A percentile compares a stretch with the other conserved stretches of the same genome.
Evolutionary conservation across 2,888 invertebrate genomes (phyloP).

Genomic region (Tineola bisselliella): DNA sequence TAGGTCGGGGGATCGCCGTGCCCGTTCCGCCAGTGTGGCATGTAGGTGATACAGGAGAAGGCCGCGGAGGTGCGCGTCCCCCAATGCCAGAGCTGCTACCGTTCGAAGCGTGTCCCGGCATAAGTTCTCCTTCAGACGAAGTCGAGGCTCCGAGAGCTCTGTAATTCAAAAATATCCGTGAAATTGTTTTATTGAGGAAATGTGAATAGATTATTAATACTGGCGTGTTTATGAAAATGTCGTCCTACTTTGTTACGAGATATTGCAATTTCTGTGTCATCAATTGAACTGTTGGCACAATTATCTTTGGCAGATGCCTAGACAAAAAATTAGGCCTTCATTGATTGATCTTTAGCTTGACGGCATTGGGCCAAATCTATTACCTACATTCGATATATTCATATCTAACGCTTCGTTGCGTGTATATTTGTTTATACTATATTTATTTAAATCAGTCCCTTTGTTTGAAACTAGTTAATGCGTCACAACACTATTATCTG

Average conservation of each 20-base stretch:
- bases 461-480: background rate
- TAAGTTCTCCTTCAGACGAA: conserved; percentile 67
- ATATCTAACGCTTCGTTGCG: background rate
- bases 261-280: background rate
- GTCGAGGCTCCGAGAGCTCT: conserved; percentile 69
- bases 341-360: background rate
- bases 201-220: background rate
- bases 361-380: conserved; percentile 4
- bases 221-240: background rate
- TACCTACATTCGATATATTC: background rate
- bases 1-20: conserved; percentile 50
- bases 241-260: background rate
- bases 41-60: conserved; percentile 62
- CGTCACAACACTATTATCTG: background rate
- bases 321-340: background rate
- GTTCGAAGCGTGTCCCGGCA: conserved; percentile 70
- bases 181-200: background rate
- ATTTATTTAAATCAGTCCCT: background rate
- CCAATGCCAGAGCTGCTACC: conserved; percentile 66
- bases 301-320: conserved; percentile 1
- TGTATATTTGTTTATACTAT: background rate
- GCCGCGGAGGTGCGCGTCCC: conserved; percentile 62
- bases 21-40: conserved; percentile 62
- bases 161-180: conserved; percentile 15
- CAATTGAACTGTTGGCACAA: background rate